Percentiles rank a stretch among this genome's conserved stretches.
These are phyloP conservation scores for Synodontis membranacea DNA, from an alignment of 2,113 vertebrate genomes.

Conservation along the genomic window DNA sequence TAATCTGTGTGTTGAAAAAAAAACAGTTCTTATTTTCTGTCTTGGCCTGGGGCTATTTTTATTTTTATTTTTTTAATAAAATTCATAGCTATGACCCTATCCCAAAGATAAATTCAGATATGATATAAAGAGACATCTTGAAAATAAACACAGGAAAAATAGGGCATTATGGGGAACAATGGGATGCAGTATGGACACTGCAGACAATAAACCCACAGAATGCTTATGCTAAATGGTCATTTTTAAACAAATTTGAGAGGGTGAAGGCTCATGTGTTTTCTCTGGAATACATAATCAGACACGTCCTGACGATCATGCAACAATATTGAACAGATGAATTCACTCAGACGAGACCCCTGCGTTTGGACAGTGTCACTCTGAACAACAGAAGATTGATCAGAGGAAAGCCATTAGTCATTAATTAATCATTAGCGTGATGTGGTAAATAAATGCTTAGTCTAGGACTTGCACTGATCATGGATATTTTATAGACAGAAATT, in stretches of 20 bases:
- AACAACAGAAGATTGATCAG: neutral
- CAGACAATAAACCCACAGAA: neutral
- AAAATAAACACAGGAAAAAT: constrained; percentile 6
- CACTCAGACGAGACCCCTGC: neutral
- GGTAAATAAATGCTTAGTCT: neutral
- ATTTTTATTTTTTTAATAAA: neutral
- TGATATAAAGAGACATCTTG: constrained; percentile 11
- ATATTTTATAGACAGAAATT: too few relatives aligned
- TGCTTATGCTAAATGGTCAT: neutral
- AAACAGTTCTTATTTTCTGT: neutral
- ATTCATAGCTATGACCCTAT: constrained; percentile 7
- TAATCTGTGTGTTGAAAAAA: constrained; percentile 6
- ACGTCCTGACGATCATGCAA: neutral
- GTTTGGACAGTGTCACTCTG: neutral
- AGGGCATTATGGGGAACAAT: neutral
- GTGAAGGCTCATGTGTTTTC: neutral
- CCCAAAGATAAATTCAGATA: constrained; percentile 27
- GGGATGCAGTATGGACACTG: too few relatives aligned
- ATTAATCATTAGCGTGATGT: neutral
- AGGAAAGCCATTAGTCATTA: neutral
- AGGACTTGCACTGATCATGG: neutral
- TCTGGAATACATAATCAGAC: neutral
- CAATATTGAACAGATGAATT: neutral
- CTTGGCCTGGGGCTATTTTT: neutral
- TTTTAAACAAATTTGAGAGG: neutral